phyloP scores from a whole-genome alignment of 2,113 vertebrate genomes.

The Callipepla squamata region DNA sequence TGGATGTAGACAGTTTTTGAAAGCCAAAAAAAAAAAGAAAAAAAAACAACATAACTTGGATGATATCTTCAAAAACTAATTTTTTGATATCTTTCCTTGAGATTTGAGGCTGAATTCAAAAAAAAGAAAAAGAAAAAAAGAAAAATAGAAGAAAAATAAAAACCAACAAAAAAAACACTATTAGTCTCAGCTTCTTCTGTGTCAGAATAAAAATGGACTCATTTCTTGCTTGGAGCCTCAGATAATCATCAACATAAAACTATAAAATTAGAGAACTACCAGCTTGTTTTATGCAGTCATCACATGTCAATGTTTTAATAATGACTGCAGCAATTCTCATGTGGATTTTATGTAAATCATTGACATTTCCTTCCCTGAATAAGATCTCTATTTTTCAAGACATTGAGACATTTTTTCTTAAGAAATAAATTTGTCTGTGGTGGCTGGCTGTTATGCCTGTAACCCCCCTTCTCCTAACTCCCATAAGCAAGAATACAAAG shows the following conservation, averaged over 20 bases:
- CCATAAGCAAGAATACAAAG: background rate
- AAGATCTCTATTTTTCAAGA: background rate
- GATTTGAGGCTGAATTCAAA: background rate
- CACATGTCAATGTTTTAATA: background rate
- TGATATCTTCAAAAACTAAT: conserved; percentile 43
- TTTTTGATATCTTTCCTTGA: conserved; percentile 2
- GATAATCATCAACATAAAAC: background rate
- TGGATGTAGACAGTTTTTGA: conserved; percentile 48
- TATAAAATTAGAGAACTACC: background rate
- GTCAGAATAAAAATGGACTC: background rate
- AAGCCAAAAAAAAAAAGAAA: conserved; percentile 56
- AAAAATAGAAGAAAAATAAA: background rate
- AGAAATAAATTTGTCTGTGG: background rate
- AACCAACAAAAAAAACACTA: background rate
- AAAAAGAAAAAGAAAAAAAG: background rate
- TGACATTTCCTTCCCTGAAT: background rate
- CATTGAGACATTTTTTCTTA: background rate
- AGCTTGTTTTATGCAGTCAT: background rate
- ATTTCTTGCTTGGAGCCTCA: background rate
- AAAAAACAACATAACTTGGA: conserved; percentile 57
- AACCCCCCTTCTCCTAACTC: background rate
- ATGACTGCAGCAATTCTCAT: background rate
- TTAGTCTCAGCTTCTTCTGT: background rate
- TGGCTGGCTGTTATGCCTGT: background rate
- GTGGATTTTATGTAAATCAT: background rate